Evolutionary conservation across 2,113 vertebrate species (phyloP), one percentile per base, ranked within the genome.

Genomic region (Haemorhous mexicanus): DNA sequence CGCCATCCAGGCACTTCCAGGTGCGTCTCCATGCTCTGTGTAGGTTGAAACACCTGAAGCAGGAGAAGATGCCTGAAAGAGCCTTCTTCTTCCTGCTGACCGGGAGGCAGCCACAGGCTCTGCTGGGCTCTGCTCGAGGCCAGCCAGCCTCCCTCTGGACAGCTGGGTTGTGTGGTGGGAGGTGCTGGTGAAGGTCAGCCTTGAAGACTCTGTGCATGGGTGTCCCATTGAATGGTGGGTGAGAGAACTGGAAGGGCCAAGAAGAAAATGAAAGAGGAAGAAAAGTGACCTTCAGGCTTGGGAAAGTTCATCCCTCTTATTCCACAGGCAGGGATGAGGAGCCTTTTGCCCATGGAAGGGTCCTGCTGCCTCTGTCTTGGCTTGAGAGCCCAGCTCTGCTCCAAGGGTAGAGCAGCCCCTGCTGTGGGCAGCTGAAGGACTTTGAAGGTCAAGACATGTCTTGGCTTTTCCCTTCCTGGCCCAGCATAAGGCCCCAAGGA

Each of bases 151-250:
- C 55, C n/a, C 22, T 24, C 17, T 43, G 43, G 21, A 10, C 5
- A 8, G 41, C 6, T 78, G 87, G 4, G 75, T 17, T 80, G 44
- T 1, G 47, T 28, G 37, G 4, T 7, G 0, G n/a, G 21, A 92
- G 52, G 35, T 67, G 37, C 23, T 64, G 83, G 11, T 9, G 33
- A n/a, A 74, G 55, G 26, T 30, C 16, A 7, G 7, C 27, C 47
- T 37, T 32, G 43, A 75, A 39, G 49, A 4, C 27, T n/a, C 49
- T 49, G 18, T 32, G 35, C 1, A 0, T 5, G 9, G 3, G 3
- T 39, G 39, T 47, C 55, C 28, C 44, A 43, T 41, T 20, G 52
- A 63, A 32, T 19, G 43, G 20, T 9, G 16, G 11, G 8, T 1
- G 4, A 46, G 50, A 74, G 12, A 74, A 44, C 6, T 87, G 14